These are phyloP conservation scores for Pectinophora gossypiella DNA, from an alignment of 1,140 invertebrate species.

Conservation along the genomic window DNA sequence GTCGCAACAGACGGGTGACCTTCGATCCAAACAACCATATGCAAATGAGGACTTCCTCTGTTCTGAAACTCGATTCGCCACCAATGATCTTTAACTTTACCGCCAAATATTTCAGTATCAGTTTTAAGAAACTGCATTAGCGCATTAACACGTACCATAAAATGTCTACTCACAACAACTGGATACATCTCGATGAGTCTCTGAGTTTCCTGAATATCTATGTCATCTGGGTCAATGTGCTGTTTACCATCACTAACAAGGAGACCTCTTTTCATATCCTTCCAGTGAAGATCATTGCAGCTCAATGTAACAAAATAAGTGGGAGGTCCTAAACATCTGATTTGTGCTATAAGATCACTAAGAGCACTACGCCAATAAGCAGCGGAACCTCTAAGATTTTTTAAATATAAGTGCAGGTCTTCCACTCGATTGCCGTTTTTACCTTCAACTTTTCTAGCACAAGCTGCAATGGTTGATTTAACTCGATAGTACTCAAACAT, in stretches of 20 bases:
- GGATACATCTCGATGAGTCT: slow-evolving; percentile 42
- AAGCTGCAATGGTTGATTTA: slow-evolving; percentile 33
- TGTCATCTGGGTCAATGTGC: slow-evolving; percentile 26
- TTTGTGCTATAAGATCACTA: slow-evolving; percentile 24
- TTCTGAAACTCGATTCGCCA: slow-evolving; percentile 33
- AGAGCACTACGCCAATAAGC: slow-evolving; percentile 26
- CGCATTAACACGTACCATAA: slow-evolving; percentile 23
- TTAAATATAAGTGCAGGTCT: slow-evolving; percentile 36
- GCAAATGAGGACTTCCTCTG: slow-evolving; percentile 28
- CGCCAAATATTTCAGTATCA: slow-evolving; percentile 32
- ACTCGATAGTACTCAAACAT: slow-evolving; percentile 44
- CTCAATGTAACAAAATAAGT: slow-evolving; percentile 52
- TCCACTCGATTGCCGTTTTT: slow-evolving; percentile 26
- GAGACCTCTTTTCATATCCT: slow-evolving; percentile 35
- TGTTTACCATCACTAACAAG: slow-evolving; percentile 37
- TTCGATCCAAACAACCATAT: slow-evolving; percentile 28
- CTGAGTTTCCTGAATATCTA: slow-evolving; percentile 13
- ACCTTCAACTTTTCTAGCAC: slow-evolving; percentile 33
- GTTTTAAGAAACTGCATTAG: neutral
- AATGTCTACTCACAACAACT: slow-evolving; percentile 42
- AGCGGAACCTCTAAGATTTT: slow-evolving; percentile 36
- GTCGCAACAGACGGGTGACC: slow-evolving; percentile 16
- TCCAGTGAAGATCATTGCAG: slow-evolving; percentile 49
- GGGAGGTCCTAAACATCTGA: slow-evolving; percentile 28
- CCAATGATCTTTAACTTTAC: slow-evolving; percentile 27